These are phyloP conservation scores for Poecilus cupreus DNA, from an alignment of 2,888 invertebrate species.

Conservation along the genomic window DNA sequence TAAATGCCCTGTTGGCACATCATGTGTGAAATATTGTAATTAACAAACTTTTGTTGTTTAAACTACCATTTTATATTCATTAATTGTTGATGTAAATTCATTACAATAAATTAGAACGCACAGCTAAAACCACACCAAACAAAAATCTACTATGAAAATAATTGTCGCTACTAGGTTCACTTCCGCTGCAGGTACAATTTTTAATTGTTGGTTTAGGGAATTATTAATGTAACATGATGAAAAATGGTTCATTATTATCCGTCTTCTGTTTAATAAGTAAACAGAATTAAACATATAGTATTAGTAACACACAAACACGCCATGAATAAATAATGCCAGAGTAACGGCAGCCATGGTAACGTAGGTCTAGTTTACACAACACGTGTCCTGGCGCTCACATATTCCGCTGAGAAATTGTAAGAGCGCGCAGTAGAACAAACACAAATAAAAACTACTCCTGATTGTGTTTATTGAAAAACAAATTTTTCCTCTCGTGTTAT, in stretches of 20 bases:
- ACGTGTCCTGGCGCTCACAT: neutral
- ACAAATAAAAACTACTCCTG: constrained; percentile 16
- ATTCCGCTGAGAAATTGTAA: constrained; percentile 13
- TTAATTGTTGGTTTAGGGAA: neutral
- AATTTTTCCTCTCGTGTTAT: neutral
- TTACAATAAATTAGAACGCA: no score
- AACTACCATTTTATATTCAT: neutral
- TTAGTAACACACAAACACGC: constrained; percentile 12
- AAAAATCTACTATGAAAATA: neutral
- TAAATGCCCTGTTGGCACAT: constrained; percentile 9
- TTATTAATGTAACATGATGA: neutral
- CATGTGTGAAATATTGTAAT: neutral
- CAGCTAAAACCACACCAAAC: no score
- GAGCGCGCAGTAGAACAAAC: constrained; percentile 3
- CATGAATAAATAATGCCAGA: constrained; percentile 28
- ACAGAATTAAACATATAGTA: constrained; percentile 33
- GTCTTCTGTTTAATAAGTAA: neutral
- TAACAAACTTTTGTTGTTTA: constrained; percentile 12
- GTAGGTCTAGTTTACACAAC: constrained; percentile 12
- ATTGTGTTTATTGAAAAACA: constrained; percentile 43
- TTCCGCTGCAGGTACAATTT: neutral
- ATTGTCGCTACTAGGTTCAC: no score
- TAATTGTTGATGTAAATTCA: neutral
- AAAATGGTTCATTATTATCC: neutral
- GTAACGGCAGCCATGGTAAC: constrained; percentile 4